Percentiles rank a stretch among this genome's conserved stretches.
Evolutionary conservation across 2,797 vertebrate species (phyloP).

Genomic region (Sardinella longiceps): DNA sequence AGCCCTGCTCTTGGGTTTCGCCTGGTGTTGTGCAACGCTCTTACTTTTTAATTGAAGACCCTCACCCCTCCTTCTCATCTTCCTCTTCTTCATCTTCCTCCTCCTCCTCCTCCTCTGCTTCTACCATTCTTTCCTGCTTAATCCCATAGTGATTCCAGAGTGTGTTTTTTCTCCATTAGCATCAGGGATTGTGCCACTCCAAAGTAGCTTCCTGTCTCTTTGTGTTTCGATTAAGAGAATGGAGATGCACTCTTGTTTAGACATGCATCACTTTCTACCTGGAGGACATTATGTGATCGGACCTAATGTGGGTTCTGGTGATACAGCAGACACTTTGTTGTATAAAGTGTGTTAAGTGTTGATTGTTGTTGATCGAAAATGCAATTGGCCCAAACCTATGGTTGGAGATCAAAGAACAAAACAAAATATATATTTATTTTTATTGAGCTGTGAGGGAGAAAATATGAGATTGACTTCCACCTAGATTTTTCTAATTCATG

Average conservation of each 20-base stretch:
- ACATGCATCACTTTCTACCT: conserved; percentile 31
- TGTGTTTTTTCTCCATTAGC: conserved; percentile 68
- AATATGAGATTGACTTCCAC: not conserved
- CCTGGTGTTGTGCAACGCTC: conserved; percentile 71
- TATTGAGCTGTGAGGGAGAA: not conserved
- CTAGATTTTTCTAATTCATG: no score
- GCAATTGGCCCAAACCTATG: not conserved
- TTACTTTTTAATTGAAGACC: conserved; percentile 70
- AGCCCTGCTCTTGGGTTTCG: conserved; percentile 63
- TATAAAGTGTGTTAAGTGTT: not conserved
- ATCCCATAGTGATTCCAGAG: conserved; percentile 60
- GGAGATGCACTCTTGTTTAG: conserved; percentile 29
- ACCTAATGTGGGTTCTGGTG: not conserved
- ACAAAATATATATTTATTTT: not conserved
- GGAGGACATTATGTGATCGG: not conserved
- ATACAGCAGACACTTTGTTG: not conserved
- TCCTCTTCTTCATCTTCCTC: not conserved
- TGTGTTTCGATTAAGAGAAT: conserved; percentile 22
- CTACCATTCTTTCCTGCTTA: conserved; percentile 23
- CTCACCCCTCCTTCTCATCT: not conserved
- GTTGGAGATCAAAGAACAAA: not conserved
- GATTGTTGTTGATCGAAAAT: not conserved
- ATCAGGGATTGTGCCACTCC: conserved; percentile 59
- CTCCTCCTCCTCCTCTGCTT: not conserved
- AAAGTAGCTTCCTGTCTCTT: conserved; percentile 55